These are phyloP conservation scores for Urocitellus parryii DNA, from an alignment of 2,113 vertebrate species.

Conservation along the genomic window DNA sequence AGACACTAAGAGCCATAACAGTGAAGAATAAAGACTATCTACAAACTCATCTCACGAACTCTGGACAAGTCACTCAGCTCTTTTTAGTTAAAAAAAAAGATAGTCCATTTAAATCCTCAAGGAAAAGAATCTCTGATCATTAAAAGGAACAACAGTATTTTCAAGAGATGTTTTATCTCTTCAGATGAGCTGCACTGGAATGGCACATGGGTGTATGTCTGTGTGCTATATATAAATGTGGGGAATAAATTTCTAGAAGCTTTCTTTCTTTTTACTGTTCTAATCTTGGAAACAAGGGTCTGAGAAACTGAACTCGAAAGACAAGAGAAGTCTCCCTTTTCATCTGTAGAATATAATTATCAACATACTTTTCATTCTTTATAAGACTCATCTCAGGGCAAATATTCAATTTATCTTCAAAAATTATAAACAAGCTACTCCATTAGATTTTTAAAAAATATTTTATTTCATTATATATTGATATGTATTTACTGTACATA, in stretches of 20 bases:
- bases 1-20: neutral
- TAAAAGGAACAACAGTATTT: conserved; percentile 7
- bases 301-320: neutral
- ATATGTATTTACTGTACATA: neutral
- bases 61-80: neutral
- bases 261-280: neutral
- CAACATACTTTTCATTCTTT: neutral
- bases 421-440: neutral
- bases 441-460: neutral
- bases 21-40: neutral
- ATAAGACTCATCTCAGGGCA: neutral
- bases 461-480: neutral
- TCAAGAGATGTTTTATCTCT: neutral
- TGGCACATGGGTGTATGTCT: neutral
- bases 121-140: neutral
- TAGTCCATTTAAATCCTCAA: neutral
- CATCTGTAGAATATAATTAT: neutral
- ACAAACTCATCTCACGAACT: neutral
- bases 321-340: neutral
- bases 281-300: neutral
- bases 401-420: neutral
- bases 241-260: neutral
- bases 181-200: neutral
- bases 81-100: neutral
- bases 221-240: neutral